Evolutionary conservation across 2,113 vertebrate species (phyloP), one percentile per base, ranked within the genome.

Genomic region (Neolamprologus caudopunctatus): DNA sequence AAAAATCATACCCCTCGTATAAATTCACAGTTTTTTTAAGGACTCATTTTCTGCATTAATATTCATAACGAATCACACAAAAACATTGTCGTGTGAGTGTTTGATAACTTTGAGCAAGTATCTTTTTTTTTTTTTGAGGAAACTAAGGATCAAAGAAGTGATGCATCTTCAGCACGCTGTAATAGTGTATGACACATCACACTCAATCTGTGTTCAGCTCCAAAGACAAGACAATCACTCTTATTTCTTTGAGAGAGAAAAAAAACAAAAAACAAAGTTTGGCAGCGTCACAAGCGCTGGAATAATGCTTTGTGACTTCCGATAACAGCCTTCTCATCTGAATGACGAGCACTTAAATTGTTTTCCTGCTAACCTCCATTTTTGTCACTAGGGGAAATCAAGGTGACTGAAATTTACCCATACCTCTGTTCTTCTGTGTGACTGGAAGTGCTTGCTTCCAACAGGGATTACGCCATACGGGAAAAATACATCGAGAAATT

Each of bases 41-140:
- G 17, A 89, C 58, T 88, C 81, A 90, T 96, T 88, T 79, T 45
- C 42, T 33, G 51, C 87, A 96, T 96, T 96, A 96, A 96, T 97
- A 97, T 97, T 97, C 95, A 97, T 96, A 95, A 95, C 92, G 87
- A 84, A 93, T 94, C 95, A 84, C 54, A 84, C 95, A 81, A 96
- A 93, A 95, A 96, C 96, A 96, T 89, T 92, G 87, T 95, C 95
- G 94, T 88, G 84, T 86, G 92, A 92, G 92, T 93, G 93, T 95
- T 95, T 96, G 95, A 95, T 87, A 88, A 96, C 82, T 92, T 90
- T 84, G 78, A 94, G 90, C 96, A 97, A 95, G 92, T 93, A 93
- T 75, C 53, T 24, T 51, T 81, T 66, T 24, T 51, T 81, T 66
- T 57, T 91, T 89, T 94, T 94, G 51, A 28, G 51, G 24, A 86